Conservation (phyloP, 2,113 vertebrate genomes). For the Atrichornis clamosus region DNA sequence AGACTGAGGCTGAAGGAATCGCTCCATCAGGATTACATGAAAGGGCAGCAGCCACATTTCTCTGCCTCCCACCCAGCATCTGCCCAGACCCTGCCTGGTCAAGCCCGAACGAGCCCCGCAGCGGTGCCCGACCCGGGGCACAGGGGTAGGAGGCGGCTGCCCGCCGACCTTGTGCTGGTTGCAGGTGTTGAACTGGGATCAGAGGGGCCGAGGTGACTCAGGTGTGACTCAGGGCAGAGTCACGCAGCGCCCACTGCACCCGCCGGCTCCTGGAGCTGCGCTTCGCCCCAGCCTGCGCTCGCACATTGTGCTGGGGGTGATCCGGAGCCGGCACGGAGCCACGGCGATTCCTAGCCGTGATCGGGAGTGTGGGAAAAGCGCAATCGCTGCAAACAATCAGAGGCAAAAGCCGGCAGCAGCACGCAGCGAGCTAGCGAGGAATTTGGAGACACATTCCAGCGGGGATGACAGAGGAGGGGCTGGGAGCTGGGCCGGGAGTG, state of each 20-base stretch:
- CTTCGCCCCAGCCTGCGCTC: background rate
- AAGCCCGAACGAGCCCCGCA: rapidly evolving
- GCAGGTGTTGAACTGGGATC: background rate
- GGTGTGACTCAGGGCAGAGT: conserved; percentile 31
- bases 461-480: conserved; percentile 50
- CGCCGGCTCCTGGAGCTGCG: background rate
- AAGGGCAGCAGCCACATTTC: background rate
- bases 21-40: rapidly evolving
- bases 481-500: background rate
- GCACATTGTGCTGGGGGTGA: background rate
- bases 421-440: conserved; percentile 38
- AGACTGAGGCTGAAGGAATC: rapidly evolving
- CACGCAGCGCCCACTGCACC: background rate
- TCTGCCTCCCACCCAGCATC: rapidly evolving
- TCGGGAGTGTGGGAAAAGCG: conserved; percentile 60
- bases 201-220: background rate
- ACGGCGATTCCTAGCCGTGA: conserved; percentile 15
- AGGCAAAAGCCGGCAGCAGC: conserved; percentile 56
- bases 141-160: background rate
- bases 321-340: conserved; percentile 27
- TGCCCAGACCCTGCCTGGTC: background rate
- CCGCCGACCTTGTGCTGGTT: background rate
- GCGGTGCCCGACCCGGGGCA: rapidly evolving
- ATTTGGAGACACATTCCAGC: conserved; percentile 45
- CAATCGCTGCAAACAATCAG: conserved; percentile 56